Base-by-base conservation (phyloP, 2,888 invertebrate species). In the Leptopilina myrica region DNA sequence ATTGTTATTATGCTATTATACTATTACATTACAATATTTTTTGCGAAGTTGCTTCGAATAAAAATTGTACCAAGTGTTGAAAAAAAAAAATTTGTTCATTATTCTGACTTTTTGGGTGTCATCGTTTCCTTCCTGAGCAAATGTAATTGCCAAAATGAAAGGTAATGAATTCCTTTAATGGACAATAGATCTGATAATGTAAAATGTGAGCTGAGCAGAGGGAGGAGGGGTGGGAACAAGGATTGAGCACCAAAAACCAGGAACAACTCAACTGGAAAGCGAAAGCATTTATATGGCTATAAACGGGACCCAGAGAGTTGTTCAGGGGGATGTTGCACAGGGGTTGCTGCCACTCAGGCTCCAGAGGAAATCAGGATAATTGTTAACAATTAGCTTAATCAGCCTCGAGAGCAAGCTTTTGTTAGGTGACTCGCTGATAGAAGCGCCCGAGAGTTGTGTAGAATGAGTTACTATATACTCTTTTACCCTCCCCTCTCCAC, bases 301-400 rank as follows among this genome's bases (percentile, higher is more conserved):
- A 49, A 85, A 86, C 84, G 85, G 85, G 84, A 80, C 82, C 82
- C 49, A 83, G 84, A 81, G 80, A 75, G 66, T 76, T 81, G 81
- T 75, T 78, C 82, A 79, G 85, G 86, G 84, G 79, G 84, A 82
- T 79, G 84, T 73, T 79, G 85, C 85, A 84, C 84, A 86, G 86
- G 89, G 89, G 86, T 87, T 86, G 86, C 85, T 82, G 82, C 86
- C 86, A 87, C 88, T 88, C 88, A 84, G 86, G 87, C 85, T 86
- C 86, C 86, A 85, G 86, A 89, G 90, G 89, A 90, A 91, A 91
- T 91, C 90, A 88, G 89, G 90, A 90, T 91, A 91, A 91, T 91
- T 91, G 91, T 91, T 91, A 91, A 91, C 90, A 91, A 91, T 91
- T 91, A 91, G 89, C 89, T 90, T 90, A 90, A 91, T 91, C 90